Base-by-base conservation (phyloP, 2,113 vertebrate species). In the Tringa solitaria region DNA sequence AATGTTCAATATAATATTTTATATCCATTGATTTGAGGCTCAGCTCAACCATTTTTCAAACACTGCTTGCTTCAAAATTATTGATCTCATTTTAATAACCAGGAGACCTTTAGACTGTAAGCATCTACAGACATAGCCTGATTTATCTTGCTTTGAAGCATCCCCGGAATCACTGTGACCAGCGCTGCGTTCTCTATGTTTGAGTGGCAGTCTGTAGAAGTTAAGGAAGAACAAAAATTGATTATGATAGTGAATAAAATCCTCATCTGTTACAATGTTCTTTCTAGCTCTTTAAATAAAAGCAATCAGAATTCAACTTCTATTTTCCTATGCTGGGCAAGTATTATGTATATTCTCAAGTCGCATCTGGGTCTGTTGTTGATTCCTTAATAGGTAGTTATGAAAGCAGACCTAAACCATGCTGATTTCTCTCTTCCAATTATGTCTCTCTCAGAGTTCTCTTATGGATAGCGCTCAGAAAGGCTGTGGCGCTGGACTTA, bases 141-240 rank as follows among this genome's bases (percentile, higher is more conserved):
- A 89, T 93, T 89, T 84, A 83, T 70, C 54, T 24, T 63, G 70
- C 87, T 76, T 60, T 69, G 75, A 89, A 92, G 56, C 56, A 93
- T 23, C n/a, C 75, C 41, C 32, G 89, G 77, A 82, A 68, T 59
- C 56, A 54, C 48, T 41, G 64, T 37, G 69, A 91, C 43, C 17
- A 26, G 57, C 0, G 0, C 16, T 0, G 2, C 50, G 19, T 68
- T 76, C 37, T 78, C 41, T 28, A 0, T 32, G n/a, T 59, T 79
- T 65, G 35, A 57, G 20, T 45, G n/a, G n/a, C 0, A 1, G 59
- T 35, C 78, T 57, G 53, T 61, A 57, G 50, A 80, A 90, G 48
- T 46, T 77, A 59, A 81, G 50, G 72, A 86, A 90, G 73, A 95
- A 90, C 8, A 12, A 90, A 88, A 81, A 89, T 27, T 41, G 8